A percentile compares a stretch with the other conserved stretches of the same genome.
Conservation (phyloP, 2,113 vertebrate genomes). For the Corvus moneduloides region DNA sequence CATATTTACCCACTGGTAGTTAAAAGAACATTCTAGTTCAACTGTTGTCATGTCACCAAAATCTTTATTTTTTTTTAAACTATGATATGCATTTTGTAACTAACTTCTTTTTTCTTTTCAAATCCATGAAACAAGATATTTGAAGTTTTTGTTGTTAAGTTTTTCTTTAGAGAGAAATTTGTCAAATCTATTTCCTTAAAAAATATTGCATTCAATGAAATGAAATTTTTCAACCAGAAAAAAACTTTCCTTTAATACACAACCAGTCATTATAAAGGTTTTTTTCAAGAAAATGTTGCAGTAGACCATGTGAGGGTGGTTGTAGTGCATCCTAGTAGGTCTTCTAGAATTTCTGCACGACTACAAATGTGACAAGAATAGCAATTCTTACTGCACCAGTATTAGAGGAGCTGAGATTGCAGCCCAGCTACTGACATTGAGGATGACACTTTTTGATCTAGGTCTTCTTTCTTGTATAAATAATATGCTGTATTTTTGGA, state of each 20-base stretch:
- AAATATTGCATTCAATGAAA: background rate
- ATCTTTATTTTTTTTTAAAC: background rate
- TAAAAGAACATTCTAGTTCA: background rate
- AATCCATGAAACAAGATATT: background rate
- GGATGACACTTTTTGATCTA: background rate
- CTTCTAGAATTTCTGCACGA: background rate
- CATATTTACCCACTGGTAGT: background rate
- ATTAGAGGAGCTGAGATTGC: background rate
- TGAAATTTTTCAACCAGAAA: background rate
- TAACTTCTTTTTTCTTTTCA: background rate
- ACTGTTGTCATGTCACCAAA: background rate
- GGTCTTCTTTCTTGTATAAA: background rate
- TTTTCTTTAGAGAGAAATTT: background rate
- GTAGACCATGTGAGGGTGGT: rapidly evolving
- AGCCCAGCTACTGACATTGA: background rate
- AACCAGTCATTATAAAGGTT: background rate
- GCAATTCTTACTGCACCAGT: background rate
- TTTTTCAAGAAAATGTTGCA: background rate
- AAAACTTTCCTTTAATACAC: background rate
- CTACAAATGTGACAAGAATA: background rate
- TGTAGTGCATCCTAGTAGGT: background rate
- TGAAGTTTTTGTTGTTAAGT: background rate
- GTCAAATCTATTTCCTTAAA: background rate
- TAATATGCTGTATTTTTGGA: background rate
- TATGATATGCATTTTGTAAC: background rate